Base-by-base conservation (phyloP, 2,888 invertebrate genomes). In the Acrobasis repandana region DNA sequence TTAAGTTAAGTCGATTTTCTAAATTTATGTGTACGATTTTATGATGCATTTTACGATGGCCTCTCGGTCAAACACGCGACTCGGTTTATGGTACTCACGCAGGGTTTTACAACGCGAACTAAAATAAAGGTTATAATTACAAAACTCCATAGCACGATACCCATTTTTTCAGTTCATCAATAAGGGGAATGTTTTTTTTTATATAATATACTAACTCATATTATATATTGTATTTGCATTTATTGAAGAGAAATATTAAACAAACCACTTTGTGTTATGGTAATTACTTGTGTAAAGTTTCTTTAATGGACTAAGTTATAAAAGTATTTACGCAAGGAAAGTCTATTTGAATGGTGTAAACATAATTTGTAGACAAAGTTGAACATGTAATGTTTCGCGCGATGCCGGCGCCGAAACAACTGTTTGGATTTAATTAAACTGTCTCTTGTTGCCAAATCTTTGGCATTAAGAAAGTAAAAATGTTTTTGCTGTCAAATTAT, bases 281-380 rank as follows among this genome's bases (percentile, higher is more conserved):
- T 85, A 87, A 88, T 88, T 83, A 82, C 82, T 85, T 82, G 79
- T 73, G 75, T 79, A 76, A 82, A 86, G 83, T 86, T 86, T 80
- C 81, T 83, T 80, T 87, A 88, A 90, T 87, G 86, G 88, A 84
- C 76, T 81, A 76, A 88, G 84, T 88, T 89, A 74, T 79, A 80
- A 82, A 87, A 88, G 86, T 87, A 87, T 88, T 85, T 84, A 83
- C 81, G 80, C 83, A 85, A 79, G 74, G 75, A 82, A 80, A 80
- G 83, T 83, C 83, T 86, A 89, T 88, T 85, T 83, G 82, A 88
- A 86, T 86, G 85, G 85, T 86, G 88, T 85, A 88, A 87, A 90
- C 83, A 82, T 87, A 86, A 89, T 88, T 90, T 90, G 88, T 88
- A 84, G 85, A 76, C 74, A 79, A 89, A 89, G 82, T 90, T 89